These are phyloP conservation scores for Megamerina dolium DNA, from an alignment of 2,888 invertebrate species.

Conservation along the genomic window DNA sequence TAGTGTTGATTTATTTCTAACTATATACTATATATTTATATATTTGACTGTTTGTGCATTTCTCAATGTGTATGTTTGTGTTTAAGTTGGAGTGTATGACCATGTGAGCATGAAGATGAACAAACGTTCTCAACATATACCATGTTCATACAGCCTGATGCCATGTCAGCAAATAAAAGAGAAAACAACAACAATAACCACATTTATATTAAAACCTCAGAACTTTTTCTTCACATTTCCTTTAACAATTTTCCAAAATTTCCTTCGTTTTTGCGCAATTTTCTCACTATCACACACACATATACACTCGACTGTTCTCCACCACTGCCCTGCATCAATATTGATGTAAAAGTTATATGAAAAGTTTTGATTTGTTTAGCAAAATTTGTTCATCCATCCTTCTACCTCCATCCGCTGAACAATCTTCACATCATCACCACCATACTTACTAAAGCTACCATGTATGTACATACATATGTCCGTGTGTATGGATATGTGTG, in stretches of 20 bases:
- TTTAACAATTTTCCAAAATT: slow-evolving; percentile 17
- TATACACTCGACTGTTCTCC: too few species aligned
- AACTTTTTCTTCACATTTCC: too few species aligned
- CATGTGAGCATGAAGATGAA: too few species aligned
- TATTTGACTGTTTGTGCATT: background rate
- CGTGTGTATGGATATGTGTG: too few species aligned
- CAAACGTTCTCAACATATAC: too few species aligned
- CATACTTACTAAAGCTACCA: background rate
- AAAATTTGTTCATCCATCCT: slow-evolving; percentile 18
- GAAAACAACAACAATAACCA: too few species aligned
- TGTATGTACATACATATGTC: too few species aligned
- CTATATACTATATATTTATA: background rate
- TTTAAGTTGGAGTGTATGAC: background rate
- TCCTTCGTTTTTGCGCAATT: slow-evolving; percentile 10
- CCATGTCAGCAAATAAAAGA: too few species aligned
- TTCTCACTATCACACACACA: too few species aligned
- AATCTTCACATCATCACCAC: background rate
- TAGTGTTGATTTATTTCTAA: slow-evolving; percentile 1
- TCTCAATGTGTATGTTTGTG: background rate
- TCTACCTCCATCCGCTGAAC: background rate
- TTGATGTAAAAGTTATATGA: slow-evolving; percentile 37
- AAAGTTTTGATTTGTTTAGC: slow-evolving; percentile 41
- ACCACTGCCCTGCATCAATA: too few species aligned
- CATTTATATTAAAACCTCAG: too few species aligned
- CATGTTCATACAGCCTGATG: too few species aligned